phyloP scores from a whole-genome alignment of 2,888 invertebrate genomes.

The Drosophila pegasa region DNA sequence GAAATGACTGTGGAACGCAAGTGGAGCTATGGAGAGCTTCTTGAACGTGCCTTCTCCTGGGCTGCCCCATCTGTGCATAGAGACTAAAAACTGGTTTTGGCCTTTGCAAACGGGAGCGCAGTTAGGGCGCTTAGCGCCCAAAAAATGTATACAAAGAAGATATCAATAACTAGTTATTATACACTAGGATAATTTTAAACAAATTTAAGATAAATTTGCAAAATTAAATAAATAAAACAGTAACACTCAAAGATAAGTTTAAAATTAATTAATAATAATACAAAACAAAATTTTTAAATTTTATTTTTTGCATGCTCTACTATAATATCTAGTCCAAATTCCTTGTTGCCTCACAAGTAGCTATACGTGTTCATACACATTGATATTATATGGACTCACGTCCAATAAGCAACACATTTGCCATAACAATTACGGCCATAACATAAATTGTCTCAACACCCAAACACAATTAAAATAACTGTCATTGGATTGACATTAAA shows the following conservation, averaged over 20 bases:
- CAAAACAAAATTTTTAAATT: too few species aligned
- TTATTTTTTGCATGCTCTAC: too few species aligned
- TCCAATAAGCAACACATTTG: conserved; percentile 38
- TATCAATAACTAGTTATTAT: too few species aligned
- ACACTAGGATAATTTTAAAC: too few species aligned
- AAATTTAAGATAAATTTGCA: too few species aligned
- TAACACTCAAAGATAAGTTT: too few species aligned
- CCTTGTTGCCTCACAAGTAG: conserved; percentile 9
- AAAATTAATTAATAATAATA: too few species aligned
- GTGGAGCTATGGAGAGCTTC: conserved; percentile 44
- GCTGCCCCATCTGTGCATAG: conserved; percentile 17
- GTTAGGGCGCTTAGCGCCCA: conserved; percentile 12
- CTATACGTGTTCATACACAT: conserved; percentile 14
- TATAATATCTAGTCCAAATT: neutral
- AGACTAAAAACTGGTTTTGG: conserved; percentile 53
- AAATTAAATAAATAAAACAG: too few species aligned
- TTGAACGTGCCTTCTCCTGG: conserved; percentile 41
- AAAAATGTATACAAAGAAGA: too few species aligned
- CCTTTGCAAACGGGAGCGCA: conserved; percentile 50
- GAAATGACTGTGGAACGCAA: conserved; percentile 43
- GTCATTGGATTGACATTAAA: conserved; percentile 82
- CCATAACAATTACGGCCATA: conserved; percentile 72
- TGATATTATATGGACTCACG: conserved; percentile 8
- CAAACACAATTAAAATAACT: conserved; percentile 82
- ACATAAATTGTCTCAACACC: conserved; percentile 79